Conservation (phyloP, 2,113 vertebrate species). For the Vidua chalybeata region DNA sequence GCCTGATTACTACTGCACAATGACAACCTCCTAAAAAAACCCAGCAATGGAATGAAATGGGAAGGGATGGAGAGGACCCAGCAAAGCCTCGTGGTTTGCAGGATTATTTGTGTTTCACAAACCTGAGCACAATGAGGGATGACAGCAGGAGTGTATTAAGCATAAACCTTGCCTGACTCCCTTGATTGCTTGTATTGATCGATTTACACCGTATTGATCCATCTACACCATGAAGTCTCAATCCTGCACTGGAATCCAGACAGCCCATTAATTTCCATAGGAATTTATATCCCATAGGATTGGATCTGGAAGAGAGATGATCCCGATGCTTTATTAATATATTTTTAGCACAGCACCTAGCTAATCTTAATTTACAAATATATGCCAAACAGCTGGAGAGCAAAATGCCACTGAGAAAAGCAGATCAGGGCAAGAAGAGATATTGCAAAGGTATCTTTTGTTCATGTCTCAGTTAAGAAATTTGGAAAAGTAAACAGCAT, state of each 20-base stretch:
- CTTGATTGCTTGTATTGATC: conserved; percentile 30
- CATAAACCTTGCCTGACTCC: conserved; percentile 16
- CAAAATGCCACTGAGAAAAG: not conserved
- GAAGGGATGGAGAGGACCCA: not conserved
- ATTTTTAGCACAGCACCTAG: not conserved
- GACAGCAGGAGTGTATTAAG: conserved; percentile 24
- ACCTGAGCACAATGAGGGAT: not conserved
- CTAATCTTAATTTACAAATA: not conserved
- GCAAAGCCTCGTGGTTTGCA: not conserved
- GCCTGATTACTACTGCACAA: not conserved
- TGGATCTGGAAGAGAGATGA: not conserved
- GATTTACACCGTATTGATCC: conserved; percentile 12
- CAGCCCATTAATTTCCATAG: conserved; percentile 14
- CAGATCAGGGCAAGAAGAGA: not conserved
- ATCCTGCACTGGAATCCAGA: not conserved
- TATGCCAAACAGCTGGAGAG: not conserved
- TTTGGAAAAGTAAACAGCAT: not conserved
- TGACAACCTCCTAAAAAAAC: not conserved
- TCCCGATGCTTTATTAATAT: not conserved
- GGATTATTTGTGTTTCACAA: not conserved
- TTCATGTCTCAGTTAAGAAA: not conserved
- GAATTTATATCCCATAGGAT: not conserved
- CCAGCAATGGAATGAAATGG: not conserved
- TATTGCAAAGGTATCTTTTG: not conserved
- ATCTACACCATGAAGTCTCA: conserved; percentile 6